Base-by-base conservation (phyloP, 2,888 invertebrate genomes). In the Leptogaster cylindrica region DNA sequence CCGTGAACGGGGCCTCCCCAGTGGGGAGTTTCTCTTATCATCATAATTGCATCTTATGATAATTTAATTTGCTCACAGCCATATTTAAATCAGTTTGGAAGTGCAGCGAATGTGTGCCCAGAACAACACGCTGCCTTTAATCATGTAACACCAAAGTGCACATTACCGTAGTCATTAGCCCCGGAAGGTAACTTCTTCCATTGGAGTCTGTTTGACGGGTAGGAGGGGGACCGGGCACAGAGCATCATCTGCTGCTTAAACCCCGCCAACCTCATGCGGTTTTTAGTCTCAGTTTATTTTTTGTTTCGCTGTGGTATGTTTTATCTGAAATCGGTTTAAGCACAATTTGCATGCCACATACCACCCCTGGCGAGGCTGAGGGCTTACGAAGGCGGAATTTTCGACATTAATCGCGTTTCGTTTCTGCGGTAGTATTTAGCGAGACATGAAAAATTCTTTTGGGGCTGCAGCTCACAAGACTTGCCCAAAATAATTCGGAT, bases 281-380 rank as follows among this genome's bases (percentile, higher is more conserved):
- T 67, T 31, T 46, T 41, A 33, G 20, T 27, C 31, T 67, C 46
- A 36, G 48, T 61, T 67, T 64, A 50, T 64, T 51, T 64, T 65
- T 44, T 46, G 27, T 41, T 52, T 46, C 27, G 55, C 36, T 68
- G 58, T 55, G 55, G 44, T 52, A 27, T 36, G 68, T 50, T 65
- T 65, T 65, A 68, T 68, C 68, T 68, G 46, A 64, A 68, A 68
- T 68, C 68, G 68, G 65, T 65, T 65, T 65, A 68, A 68, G 50
- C 41, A 44, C 58, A 58, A 68, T 68, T 68, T 64, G 67, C 63
- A 68, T 68, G 52, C 67, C 52, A 52, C 64, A 66, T 58, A 66
- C 48, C 58, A 52, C 61, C 58, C 61, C 28, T 44, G 61, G 44
- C 28, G 44, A 44, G 20, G 44, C 61, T 27, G 23, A 61, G 27